These are phyloP conservation scores for Sciaenops ocellatus DNA, from an alignment of 2,797 vertebrate genomes.

Conservation along the genomic window DNA sequence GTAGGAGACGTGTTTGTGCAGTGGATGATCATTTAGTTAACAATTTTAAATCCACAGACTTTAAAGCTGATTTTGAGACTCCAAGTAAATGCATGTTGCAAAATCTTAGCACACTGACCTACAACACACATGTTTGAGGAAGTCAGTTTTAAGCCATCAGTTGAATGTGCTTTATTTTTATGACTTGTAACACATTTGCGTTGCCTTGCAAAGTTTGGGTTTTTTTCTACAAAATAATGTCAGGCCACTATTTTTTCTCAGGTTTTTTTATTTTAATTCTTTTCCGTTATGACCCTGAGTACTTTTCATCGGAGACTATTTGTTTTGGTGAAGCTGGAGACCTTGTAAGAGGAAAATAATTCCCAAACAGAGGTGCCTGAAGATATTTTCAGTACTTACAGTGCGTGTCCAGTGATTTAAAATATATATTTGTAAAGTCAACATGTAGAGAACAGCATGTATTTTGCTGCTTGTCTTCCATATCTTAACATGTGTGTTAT, in stretches of 20 bases:
- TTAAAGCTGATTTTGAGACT: neutral
- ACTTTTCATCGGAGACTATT: slow-evolving; percentile 31
- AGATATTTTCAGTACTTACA: slow-evolving; percentile 2
- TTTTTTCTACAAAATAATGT: neutral
- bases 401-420: slow-evolving; percentile 5
- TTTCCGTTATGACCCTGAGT: slow-evolving; percentile 21
- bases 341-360: slow-evolving; percentile 37
- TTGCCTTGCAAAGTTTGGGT: neutral
- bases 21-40: neutral
- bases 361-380: slow-evolving; percentile 19
- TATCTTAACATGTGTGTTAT: neutral
- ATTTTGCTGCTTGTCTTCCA: neutral
- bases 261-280: neutral
- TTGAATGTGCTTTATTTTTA: neutral
- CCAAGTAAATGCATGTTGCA: neutral
- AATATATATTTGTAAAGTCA: slow-evolving; percentile 13
- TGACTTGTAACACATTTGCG: neutral
- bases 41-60: slow-evolving; percentile 2
- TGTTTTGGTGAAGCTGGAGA: slow-evolving; percentile 37
- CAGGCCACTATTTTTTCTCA: neutral
- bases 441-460: neutral
- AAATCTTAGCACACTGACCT: neutral
- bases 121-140: neutral
- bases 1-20: neutral
- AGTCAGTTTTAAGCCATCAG: neutral